Evolutionary conservation across 2,797 vertebrate species (phyloP).

Genomic region (Eulemur coronatus): DNA sequence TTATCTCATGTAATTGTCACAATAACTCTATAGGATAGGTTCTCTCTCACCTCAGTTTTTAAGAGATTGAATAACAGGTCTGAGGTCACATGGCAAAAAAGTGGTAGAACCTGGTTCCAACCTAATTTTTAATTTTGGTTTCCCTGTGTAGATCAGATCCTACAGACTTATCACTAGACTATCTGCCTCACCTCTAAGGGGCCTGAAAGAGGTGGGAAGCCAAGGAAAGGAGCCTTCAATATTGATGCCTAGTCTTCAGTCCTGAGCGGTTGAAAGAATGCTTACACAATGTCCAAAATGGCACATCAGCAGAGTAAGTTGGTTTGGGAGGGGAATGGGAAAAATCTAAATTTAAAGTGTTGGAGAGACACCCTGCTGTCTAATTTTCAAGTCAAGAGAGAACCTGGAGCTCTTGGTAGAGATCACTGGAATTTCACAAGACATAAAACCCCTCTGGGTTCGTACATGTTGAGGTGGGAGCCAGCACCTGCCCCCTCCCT

Average conservation of each 20-base stretch:
- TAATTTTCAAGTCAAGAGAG: constrained; percentile 9
- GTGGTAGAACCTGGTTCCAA: background rate
- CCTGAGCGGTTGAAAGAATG: background rate
- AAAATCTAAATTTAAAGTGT: background rate
- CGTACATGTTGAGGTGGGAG: background rate
- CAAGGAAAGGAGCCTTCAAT: background rate
- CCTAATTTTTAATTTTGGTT: background rate
- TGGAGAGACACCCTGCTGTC: background rate
- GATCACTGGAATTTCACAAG: background rate
- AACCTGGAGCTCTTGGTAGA: background rate
- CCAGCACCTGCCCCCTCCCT: background rate
- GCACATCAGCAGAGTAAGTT: background rate
- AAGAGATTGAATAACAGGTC: background rate
- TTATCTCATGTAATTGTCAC: background rate
- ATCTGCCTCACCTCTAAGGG: background rate
- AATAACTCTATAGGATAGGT: background rate
- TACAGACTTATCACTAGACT: no score
- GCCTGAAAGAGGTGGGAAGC: background rate
- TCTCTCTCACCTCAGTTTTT: background rate
- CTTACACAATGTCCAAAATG: background rate
- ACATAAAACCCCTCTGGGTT: background rate
- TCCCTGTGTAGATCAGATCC: background rate
- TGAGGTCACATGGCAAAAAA: background rate
- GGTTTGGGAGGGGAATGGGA: background rate
- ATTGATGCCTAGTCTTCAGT: background rate